Percentiles rank a stretch among this genome's conserved stretches.
These are phyloP conservation scores for Melanotaenia boesemani DNA, from an alignment of 2,797 vertebrate species.

Conservation along the genomic window DNA sequence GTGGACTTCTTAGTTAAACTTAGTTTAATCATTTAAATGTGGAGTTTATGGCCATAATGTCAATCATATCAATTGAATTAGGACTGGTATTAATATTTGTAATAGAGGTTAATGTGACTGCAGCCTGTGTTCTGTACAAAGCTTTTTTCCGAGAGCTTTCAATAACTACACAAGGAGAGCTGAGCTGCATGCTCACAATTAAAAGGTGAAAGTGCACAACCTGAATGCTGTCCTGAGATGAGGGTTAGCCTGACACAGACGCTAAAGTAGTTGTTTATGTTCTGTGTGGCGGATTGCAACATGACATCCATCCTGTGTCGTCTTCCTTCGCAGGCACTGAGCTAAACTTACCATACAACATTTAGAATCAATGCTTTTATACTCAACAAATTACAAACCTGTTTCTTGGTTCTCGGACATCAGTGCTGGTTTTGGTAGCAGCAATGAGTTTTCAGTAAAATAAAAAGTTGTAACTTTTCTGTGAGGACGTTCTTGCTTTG, in stretches of 20 bases:
- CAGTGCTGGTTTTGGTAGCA: neutral
- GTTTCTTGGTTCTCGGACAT: neutral
- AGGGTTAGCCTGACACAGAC: constrained; percentile 17
- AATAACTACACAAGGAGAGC: constrained; percentile 42
- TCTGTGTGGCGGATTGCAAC: constrained; percentile 18
- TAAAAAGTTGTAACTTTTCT: neutral
- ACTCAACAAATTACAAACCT: neutral
- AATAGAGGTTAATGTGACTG: neutral
- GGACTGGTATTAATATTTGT: constrained; percentile 12
- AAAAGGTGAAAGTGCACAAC: constrained; percentile 39
- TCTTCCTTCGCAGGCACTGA: constrained; percentile 6
- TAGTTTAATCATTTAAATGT: constrained; percentile 7
- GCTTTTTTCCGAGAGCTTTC: constrained; percentile 20
- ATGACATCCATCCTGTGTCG: constrained; percentile 8
- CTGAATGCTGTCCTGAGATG: constrained; percentile 43
- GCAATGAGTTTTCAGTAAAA: neutral
- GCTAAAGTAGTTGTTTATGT: constrained; percentile 39
- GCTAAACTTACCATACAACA: neutral
- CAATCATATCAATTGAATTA: constrained; percentile 2
- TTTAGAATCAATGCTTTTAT: neutral
- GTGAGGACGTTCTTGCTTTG: neutral
- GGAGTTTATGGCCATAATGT: constrained; percentile 6
- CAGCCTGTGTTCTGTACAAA: neutral
- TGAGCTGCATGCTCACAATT: constrained; percentile 36
- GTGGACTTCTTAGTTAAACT: constrained; percentile 4